Base-by-base conservation (phyloP, 2,113 vertebrate genomes). In the Grus americana region DNA sequence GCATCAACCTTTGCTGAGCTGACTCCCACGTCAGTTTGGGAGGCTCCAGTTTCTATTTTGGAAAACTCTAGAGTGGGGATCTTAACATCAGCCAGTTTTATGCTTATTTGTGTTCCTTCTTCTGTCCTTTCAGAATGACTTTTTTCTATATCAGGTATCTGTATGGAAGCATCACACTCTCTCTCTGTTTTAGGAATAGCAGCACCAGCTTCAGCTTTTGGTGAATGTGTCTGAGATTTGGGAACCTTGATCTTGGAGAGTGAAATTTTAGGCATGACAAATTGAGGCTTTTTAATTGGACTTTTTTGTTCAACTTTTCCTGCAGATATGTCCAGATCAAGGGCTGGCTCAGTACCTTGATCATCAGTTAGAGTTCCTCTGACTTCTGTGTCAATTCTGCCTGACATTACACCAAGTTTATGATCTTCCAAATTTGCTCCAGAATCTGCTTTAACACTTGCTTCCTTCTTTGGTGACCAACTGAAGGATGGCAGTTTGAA, bases 401-500 rank as follows among this genome's bases (percentile, higher is more conserved):
- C 65, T 88, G 93, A 50, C 8, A 5, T 6, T 13, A 32, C 11
- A 70, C 9, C 11, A 62, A 67, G 12, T 24, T 90, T 75, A 32
- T 44, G 24, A 11, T 95, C 96, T 73, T 91, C 95, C 16, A 65
- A 8, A 66, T 38, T 32, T 67, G 14, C 29, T 82, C 22, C 92
- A 57, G 89, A 62, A 44, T 84, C 92, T 1, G 1, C 9, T 65
- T 86, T 94, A 50, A 66, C 8, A n/a, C 14, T 94, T n/a, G 55
- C 57, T 63, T 94, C 97, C 70, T 98, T 98, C 83, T 97, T 97
- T 3, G 97, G 96, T 54, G 97, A 97, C 96, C 92, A 62, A 18
- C 65, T 94, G 74, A 98, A 96, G 16, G 97, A 96, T 1, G 97
- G 98, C 7, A 98, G 82, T 85, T 97, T 97, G 52, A 98, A 88